Percentiles rank a stretch among this genome's conserved stretches.
phyloP scores from a whole-genome alignment of 2,888 invertebrate species.

The Brachypalpus laphriformis region DNA sequence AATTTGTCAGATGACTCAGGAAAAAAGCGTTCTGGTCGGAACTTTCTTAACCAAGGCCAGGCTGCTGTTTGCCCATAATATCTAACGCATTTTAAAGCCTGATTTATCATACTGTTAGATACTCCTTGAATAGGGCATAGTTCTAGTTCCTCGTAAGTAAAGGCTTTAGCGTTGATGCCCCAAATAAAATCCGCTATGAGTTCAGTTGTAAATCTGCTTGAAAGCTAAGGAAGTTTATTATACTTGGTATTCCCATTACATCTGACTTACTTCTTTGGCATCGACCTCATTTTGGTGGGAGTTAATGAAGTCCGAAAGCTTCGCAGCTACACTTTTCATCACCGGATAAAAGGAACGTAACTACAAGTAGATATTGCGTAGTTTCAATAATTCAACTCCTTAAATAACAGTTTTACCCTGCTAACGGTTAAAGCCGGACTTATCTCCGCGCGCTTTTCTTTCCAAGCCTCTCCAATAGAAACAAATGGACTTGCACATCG shows the following conservation, averaged over 20 bases:
- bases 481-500: conserved; percentile 82
- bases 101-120: conserved; percentile 71
- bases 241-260: conserved; percentile 75
- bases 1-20: conserved; percentile 62
- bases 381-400: too few relatives aligned
- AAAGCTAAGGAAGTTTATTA: conserved; percentile 69
- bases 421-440: conserved; percentile 83
- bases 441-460: conserved; percentile 81
- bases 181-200: conserved; percentile 81
- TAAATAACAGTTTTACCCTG: conserved; percentile 78
- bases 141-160: conserved; percentile 72
- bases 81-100: conserved; percentile 72
- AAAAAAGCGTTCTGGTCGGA: conserved; percentile 74
- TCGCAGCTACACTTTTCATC: conserved; percentile 80
- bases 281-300: conserved; percentile 78
- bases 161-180: conserved; percentile 81
- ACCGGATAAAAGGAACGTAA: conserved; percentile 82
- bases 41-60: conserved; percentile 75
- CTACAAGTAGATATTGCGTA: conserved; percentile 49
- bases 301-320: conserved; percentile 81
- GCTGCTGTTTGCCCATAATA: conserved; percentile 75
- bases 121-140: conserved; percentile 64
- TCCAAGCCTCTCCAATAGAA: conserved; percentile 83
- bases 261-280: conserved; percentile 78
- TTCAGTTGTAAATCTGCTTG: conserved; percentile 80